These are phyloP conservation scores for Tricholauxania praeusta DNA, from an alignment of 2,888 invertebrate species.

Conservation along the genomic window DNA sequence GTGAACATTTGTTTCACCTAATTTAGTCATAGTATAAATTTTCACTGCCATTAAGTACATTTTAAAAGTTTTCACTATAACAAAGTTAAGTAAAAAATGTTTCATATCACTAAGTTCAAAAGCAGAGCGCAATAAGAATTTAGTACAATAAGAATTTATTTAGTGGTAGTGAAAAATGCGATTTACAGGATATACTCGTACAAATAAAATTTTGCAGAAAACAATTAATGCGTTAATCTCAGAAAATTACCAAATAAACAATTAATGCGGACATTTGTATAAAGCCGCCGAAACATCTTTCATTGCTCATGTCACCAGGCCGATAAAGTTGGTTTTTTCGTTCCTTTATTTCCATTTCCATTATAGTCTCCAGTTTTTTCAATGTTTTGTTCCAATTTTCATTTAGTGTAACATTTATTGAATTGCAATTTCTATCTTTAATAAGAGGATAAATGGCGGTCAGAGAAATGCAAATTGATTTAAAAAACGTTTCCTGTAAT, in stretches of 20 bases:
- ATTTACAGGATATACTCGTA: no score
- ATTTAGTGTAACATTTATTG: conserved; percentile 50
- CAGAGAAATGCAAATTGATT: conserved; percentile 53
- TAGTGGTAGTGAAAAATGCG: no score
- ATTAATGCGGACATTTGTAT: conserved; percentile 57
- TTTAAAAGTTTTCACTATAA: no score
- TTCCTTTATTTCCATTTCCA: conserved; percentile 59
- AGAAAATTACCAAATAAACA: conserved; percentile 56
- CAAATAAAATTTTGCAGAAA: no score
- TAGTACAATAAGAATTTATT: no score
- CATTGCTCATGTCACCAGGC: conserved; percentile 46
- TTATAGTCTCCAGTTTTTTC: conserved; percentile 55
- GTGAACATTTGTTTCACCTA: no score
- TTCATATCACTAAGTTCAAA: no score
- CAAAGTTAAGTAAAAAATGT: no score
- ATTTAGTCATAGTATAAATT: no score
- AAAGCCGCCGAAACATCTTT: conserved; percentile 53
- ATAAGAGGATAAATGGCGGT: conserved; percentile 59
- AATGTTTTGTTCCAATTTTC: conserved; percentile 57
- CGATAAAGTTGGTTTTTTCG: conserved; percentile 50
- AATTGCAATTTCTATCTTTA: conserved; percentile 51
- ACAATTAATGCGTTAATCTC: not conserved
- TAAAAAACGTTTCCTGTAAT: conserved; percentile 55
- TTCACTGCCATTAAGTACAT: no score
- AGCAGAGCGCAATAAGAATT: no score